Evolutionary conservation across 2,888 invertebrate genomes (phyloP).

Genomic region (Prosopocoilus inquinatus): DNA sequence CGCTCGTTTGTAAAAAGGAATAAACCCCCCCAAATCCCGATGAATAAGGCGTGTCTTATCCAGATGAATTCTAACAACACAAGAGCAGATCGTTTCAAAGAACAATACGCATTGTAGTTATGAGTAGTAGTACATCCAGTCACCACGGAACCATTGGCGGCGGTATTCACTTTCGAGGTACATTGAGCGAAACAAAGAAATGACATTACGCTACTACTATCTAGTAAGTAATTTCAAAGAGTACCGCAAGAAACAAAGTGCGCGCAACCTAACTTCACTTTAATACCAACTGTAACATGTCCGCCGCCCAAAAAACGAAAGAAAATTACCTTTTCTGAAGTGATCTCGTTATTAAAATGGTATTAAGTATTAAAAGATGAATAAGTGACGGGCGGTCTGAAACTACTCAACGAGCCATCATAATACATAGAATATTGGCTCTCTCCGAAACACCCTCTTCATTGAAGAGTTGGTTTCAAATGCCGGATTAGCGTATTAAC

Average conservation of each 20-base stretch:
- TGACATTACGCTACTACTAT: neutral
- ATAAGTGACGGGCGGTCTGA: neutral
- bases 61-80: slow-evolving; percentile 37
- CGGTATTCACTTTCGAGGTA: slow-evolving; percentile 6
- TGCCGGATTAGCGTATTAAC: slow-evolving; percentile 51
- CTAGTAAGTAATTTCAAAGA: no score
- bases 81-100: slow-evolving; percentile 27
- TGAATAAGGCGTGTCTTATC: slow-evolving; percentile 40
- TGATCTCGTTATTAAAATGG: neutral
- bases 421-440: slow-evolving; percentile 26
- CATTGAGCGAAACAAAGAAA: slow-evolving; percentile 11
- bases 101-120: slow-evolving; percentile 31
- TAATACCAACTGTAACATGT: no score
- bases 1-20: no score
- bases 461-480: slow-evolving; percentile 46
- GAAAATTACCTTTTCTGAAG: no score
- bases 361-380: slow-evolving; percentile 2
- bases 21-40: slow-evolving; percentile 29
- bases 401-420: slow-evolving; percentile 1
- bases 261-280: no score
- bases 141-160: slow-evolving; percentile 3
- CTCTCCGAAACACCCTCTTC: slow-evolving; percentile 29
- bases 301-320: no score
- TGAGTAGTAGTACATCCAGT: slow-evolving; percentile 17
- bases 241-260: no score